phyloP scores from a whole-genome alignment of 2,888 invertebrate genomes.

The Petrophora chlorosata region DNA sequence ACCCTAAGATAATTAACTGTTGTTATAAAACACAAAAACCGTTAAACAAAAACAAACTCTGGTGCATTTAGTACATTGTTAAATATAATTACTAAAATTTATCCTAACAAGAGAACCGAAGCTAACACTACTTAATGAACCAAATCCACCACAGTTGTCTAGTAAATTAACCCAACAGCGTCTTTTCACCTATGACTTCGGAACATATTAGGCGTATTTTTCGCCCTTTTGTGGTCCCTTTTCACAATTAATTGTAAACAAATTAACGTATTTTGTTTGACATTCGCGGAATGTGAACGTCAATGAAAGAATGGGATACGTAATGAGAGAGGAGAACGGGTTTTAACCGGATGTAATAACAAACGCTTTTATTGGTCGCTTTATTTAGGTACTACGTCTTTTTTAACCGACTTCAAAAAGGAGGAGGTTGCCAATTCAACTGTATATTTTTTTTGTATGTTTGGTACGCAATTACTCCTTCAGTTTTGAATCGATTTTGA shows the following conservation, averaged over 20 bases:
- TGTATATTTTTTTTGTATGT: no score
- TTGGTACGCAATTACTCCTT: no score
- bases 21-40: no score
- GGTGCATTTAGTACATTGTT: no score
- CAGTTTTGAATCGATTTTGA: no score
- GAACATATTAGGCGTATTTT: conserved; percentile 52
- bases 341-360: conserved; percentile 7
- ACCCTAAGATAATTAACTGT: no score
- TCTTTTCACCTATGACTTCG: conserved; percentile 16
- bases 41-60: no score
- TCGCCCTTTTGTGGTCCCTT: conserved; percentile 37
- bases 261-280: conserved; percentile 49
- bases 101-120: no score
- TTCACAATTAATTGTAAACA: conserved; percentile 58
- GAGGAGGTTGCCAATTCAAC: no score
- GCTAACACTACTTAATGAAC: not conserved
- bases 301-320: conserved; percentile 15
- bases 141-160: not conserved
- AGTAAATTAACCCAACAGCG: not conserved
- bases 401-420: no score
- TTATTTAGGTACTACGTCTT: not conserved
- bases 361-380: conserved; percentile 6
- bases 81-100: no score
- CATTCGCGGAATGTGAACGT: conserved; percentile 18
- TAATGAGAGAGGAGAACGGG: conserved; percentile 3